phyloP scores from a whole-genome alignment of 2,113 vertebrate species.

The Esox niger region DNA sequence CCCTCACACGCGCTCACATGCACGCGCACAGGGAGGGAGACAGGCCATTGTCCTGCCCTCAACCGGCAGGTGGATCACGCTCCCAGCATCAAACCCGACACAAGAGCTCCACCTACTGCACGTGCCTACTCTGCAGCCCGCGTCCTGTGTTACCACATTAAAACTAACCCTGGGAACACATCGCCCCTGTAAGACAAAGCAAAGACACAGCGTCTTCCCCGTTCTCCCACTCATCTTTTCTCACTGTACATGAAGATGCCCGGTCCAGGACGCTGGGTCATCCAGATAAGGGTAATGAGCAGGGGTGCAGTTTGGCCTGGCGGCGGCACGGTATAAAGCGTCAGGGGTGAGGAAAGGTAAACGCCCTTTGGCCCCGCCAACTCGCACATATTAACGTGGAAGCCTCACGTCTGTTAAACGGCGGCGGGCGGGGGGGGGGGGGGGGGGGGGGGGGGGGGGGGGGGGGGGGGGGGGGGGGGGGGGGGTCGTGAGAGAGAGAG shows the following conservation, averaged over 20 bases:
- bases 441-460: no score
- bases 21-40: not conserved
- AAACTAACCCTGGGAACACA: slow-evolving; percentile 32
- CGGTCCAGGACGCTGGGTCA: slow-evolving; percentile 29
- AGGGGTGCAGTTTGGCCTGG: slow-evolving; percentile 30
- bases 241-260: slow-evolving; percentile 31
- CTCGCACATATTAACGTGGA: slow-evolving; percentile 48
- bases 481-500: no score
- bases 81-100: slow-evolving; percentile 62
- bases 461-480: no score
- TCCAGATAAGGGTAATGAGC: slow-evolving; percentile 48
- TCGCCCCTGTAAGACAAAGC: not conserved
- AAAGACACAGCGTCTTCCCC: no score
- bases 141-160: slow-evolving; percentile 43
- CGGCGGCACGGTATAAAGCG: slow-evolving; percentile 37
- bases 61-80: slow-evolving; percentile 59
- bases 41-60: slow-evolving; percentile 47
- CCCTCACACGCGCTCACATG: not conserved
- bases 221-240: slow-evolving; percentile 33
- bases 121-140: slow-evolving; percentile 45
- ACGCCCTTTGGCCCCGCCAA: slow-evolving; percentile 43
- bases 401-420: slow-evolving; percentile 61
- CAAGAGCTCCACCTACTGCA: slow-evolving; percentile 80
- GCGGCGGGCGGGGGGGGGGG: no score
- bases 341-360: slow-evolving; percentile 45